Base-by-base conservation (phyloP, 2,113 vertebrate species). In the Pseudolaguvia tuberculata region DNA sequence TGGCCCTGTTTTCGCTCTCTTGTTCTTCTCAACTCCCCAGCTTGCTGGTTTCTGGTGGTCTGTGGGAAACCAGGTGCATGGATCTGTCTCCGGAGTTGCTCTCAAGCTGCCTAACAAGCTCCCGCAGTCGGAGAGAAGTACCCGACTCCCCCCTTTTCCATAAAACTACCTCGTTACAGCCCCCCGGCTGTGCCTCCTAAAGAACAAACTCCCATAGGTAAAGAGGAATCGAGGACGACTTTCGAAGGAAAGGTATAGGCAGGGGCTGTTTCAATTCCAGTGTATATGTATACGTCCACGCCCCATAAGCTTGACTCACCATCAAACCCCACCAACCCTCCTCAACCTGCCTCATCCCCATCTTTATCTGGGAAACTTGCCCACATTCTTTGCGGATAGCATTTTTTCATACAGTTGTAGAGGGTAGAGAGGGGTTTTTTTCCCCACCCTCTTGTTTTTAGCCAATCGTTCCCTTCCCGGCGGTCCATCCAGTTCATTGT, bases 31-130 rank as follows among this genome's bases (percentile, higher is more conserved):
- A 5, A 39, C 51, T 70, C 67, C 69, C 51, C 69, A 23, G 70
- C 57, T 65, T 15, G 39, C 3, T 63, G 8, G 55, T 59, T 72
- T 88, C 79, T 35, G 80, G 90, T 90, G 89, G 88, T 89, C 89
- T 88, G 91, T 90, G 86, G 87, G 88, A 91, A 89, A 83, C 89
- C 91, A 92, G 92, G 90, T 93, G 91, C 87, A 87, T 84, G 88
- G 87, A 87, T 90, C 88, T 88, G 88, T 89, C 91, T 92, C 85
- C 88, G 90, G 78, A 76, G 81, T 78, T 11, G 76, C 83, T 55
- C 63, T 53, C 67, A 27, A 62, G 70, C 74, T 70, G 23, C 75
- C 75, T 84, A 84, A 76, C 90, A 91, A 92, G 86, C 89, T 89
- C 89, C 84, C 84, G 84, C 84, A 88, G 75, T 85, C 59, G 10